Evolutionary conservation across 2,797 vertebrate genomes (phyloP).

Genomic region (Malacoraja senta): DNA sequence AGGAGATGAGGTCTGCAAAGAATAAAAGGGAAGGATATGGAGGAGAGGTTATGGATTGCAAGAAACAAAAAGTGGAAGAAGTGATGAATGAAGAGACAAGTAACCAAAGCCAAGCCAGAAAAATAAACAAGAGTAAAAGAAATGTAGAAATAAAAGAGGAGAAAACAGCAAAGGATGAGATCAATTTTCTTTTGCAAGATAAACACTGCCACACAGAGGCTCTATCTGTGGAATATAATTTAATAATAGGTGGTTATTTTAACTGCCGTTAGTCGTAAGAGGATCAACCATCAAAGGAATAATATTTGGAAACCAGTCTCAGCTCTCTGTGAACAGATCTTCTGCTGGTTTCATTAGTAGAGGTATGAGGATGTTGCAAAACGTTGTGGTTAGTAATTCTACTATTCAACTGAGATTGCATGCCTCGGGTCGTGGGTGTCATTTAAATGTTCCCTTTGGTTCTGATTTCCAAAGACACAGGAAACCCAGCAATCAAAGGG

Average conservation of each 20-base stretch:
- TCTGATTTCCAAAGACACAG: background rate
- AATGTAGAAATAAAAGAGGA: background rate
- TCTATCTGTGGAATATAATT: background rate
- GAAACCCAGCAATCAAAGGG: background rate
- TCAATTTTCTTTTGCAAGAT: background rate
- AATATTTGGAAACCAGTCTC: background rate
- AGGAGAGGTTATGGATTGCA: background rate
- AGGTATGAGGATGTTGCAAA: background rate
- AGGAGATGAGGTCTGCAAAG: background rate
- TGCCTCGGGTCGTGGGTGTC: background rate
- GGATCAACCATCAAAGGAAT: background rate
- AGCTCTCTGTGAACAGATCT: background rate
- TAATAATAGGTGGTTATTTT: background rate
- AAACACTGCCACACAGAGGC: background rate
- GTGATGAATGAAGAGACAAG: background rate
- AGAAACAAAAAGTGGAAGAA: background rate
- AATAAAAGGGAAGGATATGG: background rate
- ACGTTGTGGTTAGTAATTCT: background rate
- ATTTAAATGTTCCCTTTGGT: background rate
- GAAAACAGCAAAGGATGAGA: background rate
- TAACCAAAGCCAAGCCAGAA: background rate
- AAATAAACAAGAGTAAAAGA: background rate
- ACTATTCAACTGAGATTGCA: background rate
- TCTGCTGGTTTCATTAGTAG: background rate
- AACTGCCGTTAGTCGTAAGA: background rate